phyloP scores from a whole-genome alignment of 2,888 invertebrate genomes.

The Baccha elongata region DNA sequence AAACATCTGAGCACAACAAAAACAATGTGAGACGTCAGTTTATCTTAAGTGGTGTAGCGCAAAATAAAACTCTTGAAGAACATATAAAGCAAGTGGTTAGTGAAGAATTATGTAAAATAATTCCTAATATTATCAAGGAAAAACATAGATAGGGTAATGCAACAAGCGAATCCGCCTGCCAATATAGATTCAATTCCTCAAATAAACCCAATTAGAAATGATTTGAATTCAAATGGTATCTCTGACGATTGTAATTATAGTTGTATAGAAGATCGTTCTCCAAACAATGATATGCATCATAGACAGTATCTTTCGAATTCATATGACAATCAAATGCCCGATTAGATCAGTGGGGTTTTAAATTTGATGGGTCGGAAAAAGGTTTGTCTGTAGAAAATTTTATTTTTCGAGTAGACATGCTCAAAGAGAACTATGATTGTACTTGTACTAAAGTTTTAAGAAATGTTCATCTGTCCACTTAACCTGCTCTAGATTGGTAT shows the following conservation, averaged over 20 bases:
- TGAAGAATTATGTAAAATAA: too few relatives aligned
- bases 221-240: background rate
- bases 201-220: too few relatives aligned
- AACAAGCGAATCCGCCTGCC: too few relatives aligned
- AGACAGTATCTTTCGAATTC: too few relatives aligned
- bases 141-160: too few relatives aligned
- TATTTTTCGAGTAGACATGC: slow-evolving; percentile 42
- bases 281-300: background rate
- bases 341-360: slow-evolving; percentile 8
- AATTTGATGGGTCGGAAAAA: slow-evolving; percentile 9
- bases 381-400: slow-evolving; percentile 47
- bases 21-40: too few relatives aligned
- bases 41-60: too few relatives aligned
- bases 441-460: slow-evolving; percentile 36
- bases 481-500: slow-evolving; percentile 43
- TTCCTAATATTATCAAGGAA: too few relatives aligned
- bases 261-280: background rate
- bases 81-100: too few relatives aligned
- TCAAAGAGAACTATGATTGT: slow-evolving; percentile 17
- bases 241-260: background rate
- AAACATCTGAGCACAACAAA: background rate
- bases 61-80: too few relatives aligned
- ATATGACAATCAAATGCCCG: background rate
- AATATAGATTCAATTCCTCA: too few relatives aligned
- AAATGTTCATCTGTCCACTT: slow-evolving; percentile 42